phyloP scores from a whole-genome alignment of 2,113 vertebrate species.

The Mobula hypostoma region DNA sequence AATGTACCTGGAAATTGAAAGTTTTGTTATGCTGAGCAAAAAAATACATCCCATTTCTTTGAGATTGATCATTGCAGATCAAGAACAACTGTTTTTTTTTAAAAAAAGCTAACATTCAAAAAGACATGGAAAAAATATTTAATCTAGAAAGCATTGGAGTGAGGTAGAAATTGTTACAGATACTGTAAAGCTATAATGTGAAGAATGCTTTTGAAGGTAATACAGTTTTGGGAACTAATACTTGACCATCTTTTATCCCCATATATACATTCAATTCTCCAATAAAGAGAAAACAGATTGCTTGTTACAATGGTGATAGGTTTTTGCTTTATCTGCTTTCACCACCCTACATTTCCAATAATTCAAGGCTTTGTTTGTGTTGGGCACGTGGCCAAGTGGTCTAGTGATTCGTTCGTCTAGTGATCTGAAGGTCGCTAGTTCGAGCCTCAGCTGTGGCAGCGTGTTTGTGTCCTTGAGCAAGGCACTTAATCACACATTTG shows the following conservation, averaged over 20 bases:
- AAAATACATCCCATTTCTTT: constrained; percentile 94
- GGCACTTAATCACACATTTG: too few relatives aligned
- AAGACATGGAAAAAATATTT: constrained; percentile 97
- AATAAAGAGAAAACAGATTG: not conserved
- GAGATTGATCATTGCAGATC: constrained; percentile 96
- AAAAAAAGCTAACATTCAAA: constrained; percentile 72
- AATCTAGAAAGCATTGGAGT: constrained; percentile 95
- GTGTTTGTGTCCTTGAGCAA: too few relatives aligned
- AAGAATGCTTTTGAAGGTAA: constrained; percentile 57
- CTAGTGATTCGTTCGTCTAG: too few relatives aligned
- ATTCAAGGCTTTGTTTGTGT: not conserved
- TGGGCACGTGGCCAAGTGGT: not conserved
- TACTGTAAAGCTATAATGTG: constrained; percentile 69
- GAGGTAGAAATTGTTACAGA: constrained; percentile 99
- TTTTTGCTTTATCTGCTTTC: not conserved
- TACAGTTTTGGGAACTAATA: constrained; percentile 66
- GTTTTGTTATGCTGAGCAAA: too few relatives aligned
- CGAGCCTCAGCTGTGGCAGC: too few relatives aligned
- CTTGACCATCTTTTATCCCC: not conserved
- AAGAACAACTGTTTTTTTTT: constrained; percentile 69
- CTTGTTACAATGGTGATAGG: not conserved
- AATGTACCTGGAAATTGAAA: too few relatives aligned
- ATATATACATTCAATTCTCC: not conserved
- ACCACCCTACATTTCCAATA: not conserved
- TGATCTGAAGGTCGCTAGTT: too few relatives aligned